A percentile compares a stretch with the other conserved stretches of the same genome.
phyloP scores from a whole-genome alignment of 2,113 vertebrate genomes.

The Lagopus leucura region DNA sequence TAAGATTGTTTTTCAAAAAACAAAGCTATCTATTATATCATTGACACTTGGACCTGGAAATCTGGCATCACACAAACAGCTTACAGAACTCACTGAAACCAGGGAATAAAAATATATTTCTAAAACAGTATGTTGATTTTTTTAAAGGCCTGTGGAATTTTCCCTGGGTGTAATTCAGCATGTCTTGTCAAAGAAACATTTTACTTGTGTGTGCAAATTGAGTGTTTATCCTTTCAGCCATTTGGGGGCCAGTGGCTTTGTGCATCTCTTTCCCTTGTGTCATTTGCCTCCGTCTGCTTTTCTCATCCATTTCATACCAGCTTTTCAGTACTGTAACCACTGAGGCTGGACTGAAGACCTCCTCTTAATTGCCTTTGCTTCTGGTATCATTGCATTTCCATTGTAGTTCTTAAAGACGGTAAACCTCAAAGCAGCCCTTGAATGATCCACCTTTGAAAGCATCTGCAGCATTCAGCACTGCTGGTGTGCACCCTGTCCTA shows the following conservation, averaged over 20 bases:
- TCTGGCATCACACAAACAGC: background rate
- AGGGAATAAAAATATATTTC: conserved; percentile 27
- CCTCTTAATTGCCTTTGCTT: background rate
- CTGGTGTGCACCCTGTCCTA: background rate
- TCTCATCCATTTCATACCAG: background rate
- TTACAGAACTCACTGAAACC: conserved; percentile 35
- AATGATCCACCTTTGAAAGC: background rate
- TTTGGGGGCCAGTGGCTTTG: background rate
- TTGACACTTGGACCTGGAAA: background rate
- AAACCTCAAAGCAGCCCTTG: background rate
- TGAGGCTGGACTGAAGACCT: background rate
- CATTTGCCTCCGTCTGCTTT: rapidly evolving
- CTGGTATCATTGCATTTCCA: background rate
- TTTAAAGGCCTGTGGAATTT: background rate
- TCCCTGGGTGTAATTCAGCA: background rate
- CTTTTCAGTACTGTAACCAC: background rate
- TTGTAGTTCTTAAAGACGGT: background rate
- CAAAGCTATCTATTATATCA: background rate
- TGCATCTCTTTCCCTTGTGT: background rate
- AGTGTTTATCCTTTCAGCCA: background rate
- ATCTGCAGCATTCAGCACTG: rapidly evolving
- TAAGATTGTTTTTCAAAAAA: background rate
- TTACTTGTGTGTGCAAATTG: background rate
- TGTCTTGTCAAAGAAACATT: background rate
- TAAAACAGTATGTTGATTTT: conserved; percentile 7